Base-by-base conservation (phyloP, 2,113 vertebrate genomes). In the Salvelinus namaycush region DNA sequence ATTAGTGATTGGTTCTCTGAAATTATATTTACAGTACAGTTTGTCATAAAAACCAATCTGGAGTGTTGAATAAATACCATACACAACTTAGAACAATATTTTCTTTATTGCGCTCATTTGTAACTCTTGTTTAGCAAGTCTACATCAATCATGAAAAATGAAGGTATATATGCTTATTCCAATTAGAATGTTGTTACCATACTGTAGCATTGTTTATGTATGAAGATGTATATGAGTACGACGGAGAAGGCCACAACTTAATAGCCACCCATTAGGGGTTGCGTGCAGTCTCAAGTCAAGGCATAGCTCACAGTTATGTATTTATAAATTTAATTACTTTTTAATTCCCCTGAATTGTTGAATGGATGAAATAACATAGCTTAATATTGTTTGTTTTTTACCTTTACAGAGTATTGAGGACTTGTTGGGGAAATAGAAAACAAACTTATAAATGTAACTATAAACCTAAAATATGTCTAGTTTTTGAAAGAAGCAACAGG, bases 191-290 rank as follows among this genome's bases (percentile, higher is more conserved):
- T 48, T 66, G 60, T 69, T 66, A 65, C 48, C 74, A 81, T 81
- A 81, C 80, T 80, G 68, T 70, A 81, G 77, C 79, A 81, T 76
- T 69, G 67, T 76, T 18, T 64, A 76, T 68, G n/a, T 76, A 76
- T 66, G 68, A 72, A 83, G 49, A 68, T 51, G 70, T 71, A 67
- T 79, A 76, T 84, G 74, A 73, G 4, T 54, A 54, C 4, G 67
- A 88, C 87, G 75, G 26, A 31, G 34, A 92, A 92, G 91, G 90
- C 83, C 89, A 88, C 86, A 79, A n/a, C 74, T 70, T 76, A 71
- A 73, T 87, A 39, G 26, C 39, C 34, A 76, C 70, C 57, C 49
- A 78, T 51, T 69, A 64, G 80, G 73, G 66, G 74, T 57, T 84
- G 72, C 80, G 84, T 82, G 83, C 81, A 83, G 66, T 24, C 65